A percentile compares a stretch with the other conserved stretches of the same genome.
phyloP scores from a whole-genome alignment of 2,888 invertebrate genomes.

The Eulithis testata region DNA sequence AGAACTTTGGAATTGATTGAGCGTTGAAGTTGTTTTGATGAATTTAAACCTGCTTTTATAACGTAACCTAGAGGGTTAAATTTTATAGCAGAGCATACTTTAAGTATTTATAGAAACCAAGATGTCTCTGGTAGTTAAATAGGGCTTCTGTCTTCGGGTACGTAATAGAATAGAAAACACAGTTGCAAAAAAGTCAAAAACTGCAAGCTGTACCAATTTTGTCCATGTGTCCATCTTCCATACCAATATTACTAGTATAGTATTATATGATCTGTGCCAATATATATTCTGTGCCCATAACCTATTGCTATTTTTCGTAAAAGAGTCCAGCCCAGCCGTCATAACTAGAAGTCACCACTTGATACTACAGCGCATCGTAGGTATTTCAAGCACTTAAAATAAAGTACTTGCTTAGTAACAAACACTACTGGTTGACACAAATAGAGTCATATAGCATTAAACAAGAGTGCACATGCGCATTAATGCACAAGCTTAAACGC shows the following conservation, averaged over 20 bases:
- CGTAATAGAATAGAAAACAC: too few species aligned
- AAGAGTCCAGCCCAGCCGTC: too few species aligned
- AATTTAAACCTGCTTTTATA: conserved; percentile 14
- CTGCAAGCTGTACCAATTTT: too few species aligned
- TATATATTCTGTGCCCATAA: too few species aligned
- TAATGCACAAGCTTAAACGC: conserved; percentile 15
- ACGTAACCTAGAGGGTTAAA: background rate
- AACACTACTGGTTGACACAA: conserved; percentile 34
- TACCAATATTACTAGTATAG: too few species aligned
- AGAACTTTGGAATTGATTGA: conserved; percentile 48
- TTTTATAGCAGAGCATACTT: background rate
- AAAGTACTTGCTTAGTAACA: conserved; percentile 14
- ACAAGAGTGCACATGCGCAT: conserved; percentile 24
- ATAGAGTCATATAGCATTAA: conserved; percentile 33
- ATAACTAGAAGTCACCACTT: background rate
- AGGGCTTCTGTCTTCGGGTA: too few species aligned
- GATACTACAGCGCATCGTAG: background rate
- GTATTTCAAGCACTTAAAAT: conserved; percentile 15
- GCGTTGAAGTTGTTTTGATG: conserved; percentile 30
- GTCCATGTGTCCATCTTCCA: too few species aligned
- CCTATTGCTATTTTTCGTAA: too few species aligned
- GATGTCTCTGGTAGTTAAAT: too few species aligned
- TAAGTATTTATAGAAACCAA: too few species aligned
- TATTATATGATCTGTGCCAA: too few species aligned
- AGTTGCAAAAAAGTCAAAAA: too few species aligned